These are phyloP conservation scores for Geopemphigus sp. DNA, from an alignment of 1,140 invertebrate species.

Conservation along the genomic window DNA sequence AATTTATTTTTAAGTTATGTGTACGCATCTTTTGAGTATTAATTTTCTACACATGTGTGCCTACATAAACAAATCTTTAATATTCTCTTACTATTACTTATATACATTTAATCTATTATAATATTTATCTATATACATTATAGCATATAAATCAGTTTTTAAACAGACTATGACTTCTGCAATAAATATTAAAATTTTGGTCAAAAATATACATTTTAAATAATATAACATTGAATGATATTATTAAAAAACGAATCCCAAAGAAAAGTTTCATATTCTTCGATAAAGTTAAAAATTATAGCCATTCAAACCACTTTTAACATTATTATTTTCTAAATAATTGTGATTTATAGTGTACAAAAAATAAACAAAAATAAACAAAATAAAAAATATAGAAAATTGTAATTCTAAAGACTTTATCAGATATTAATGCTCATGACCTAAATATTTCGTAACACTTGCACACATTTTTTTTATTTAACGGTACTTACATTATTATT, in stretches of 20 bases:
- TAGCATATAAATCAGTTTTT: too few relatives aligned
- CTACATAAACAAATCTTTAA: too few relatives aligned
- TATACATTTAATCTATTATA: too few relatives aligned
- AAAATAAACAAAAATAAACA: too few relatives aligned
- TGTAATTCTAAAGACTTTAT: background rate
- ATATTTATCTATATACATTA: too few relatives aligned
- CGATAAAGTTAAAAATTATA: slow-evolving; percentile 19
- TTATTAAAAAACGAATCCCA: background rate
- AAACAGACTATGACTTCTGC: too few relatives aligned
- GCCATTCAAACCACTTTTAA: background rate
- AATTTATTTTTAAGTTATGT: too few relatives aligned
- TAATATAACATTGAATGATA: background rate
- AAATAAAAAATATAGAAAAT: background rate
- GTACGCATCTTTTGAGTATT: too few relatives aligned
- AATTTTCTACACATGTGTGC: too few relatives aligned
- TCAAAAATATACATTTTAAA: background rate
- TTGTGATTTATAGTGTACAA: background rate
- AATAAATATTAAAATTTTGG: background rate
- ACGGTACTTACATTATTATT: too few relatives aligned
- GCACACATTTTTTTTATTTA: too few relatives aligned
- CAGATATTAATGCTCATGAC: background rate
- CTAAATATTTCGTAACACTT: background rate
- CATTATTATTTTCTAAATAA: background rate
- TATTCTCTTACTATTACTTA: too few relatives aligned
- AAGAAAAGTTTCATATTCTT: background rate